phyloP scores from a whole-genome alignment of 2,888 invertebrate genomes.

The Drosophila paramelanica region DNA sequence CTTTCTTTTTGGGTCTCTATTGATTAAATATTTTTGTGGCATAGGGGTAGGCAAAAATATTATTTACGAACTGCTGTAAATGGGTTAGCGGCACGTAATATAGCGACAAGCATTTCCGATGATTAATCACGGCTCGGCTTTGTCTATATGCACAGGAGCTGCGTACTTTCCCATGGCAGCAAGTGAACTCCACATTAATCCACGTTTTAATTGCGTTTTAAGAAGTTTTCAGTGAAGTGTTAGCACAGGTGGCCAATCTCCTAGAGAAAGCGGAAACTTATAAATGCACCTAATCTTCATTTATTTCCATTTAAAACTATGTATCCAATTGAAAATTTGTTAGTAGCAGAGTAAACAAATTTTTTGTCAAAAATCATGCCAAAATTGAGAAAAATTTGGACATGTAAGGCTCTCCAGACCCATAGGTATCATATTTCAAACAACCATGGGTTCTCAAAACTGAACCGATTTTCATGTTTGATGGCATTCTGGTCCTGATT shows the following conservation, averaged over 20 bases:
- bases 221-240: conserved; percentile 26
- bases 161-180: conserved; percentile 60
- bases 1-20: conserved; percentile 19
- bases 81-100: conserved; percentile 76
- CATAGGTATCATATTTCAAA: too few species aligned
- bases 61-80: conserved; percentile 76
- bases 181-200: conserved; percentile 54
- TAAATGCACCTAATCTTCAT: neutral
- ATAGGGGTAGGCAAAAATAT: conserved; percentile 44
- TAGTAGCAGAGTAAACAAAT: too few species aligned
- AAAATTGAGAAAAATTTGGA: too few species aligned
- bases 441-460: too few species aligned
- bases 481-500: too few species aligned
- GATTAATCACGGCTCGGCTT: conserved; percentile 57
- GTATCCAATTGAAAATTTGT: too few species aligned
- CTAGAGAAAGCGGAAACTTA: neutral
- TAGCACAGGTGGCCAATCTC: conserved; percentile 60
- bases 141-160: conserved; percentile 36
- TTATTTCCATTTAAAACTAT: too few species aligned
- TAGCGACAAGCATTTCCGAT: conserved; percentile 75
- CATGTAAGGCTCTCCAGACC: too few species aligned
- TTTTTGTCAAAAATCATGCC: too few species aligned
- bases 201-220: conserved; percentile 75
- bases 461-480: too few species aligned
- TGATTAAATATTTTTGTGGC: conserved; percentile 22